These are phyloP conservation scores for Pinctada fucata DNA, from an alignment of 2,888 invertebrate genomes.

Conservation along the genomic window DNA sequence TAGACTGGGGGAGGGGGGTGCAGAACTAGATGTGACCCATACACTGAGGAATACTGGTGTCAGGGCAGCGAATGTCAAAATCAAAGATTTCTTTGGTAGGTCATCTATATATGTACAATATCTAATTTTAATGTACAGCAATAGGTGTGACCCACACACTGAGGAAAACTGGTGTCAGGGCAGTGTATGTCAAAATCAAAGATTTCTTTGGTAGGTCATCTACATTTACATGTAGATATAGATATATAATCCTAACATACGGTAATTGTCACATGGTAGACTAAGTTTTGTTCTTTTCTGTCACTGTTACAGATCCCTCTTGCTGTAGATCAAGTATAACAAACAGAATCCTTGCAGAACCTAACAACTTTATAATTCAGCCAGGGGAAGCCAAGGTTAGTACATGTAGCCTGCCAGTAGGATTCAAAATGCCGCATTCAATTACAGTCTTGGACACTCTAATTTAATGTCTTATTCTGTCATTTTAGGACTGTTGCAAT, in stretches of 20 bases:
- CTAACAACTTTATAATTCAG: slow-evolving; percentile 48
- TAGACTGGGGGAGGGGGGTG: too few relatives aligned
- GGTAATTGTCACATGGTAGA: too few relatives aligned
- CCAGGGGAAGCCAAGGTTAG: slow-evolving; percentile 33
- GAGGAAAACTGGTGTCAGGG: slow-evolving; percentile 47
- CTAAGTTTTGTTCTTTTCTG: too few relatives aligned
- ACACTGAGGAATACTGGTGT: slow-evolving; percentile 48
- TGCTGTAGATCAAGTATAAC: slow-evolving; percentile 39
- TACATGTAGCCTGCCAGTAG: neutral
- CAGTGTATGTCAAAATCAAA: slow-evolving; percentile 49
- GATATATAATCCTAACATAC: too few relatives aligned
- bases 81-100: slow-evolving; percentile 49
- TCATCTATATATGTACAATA: too few relatives aligned
- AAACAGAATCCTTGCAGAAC: slow-evolving; percentile 46
- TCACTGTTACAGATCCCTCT: slow-evolving; percentile 42
- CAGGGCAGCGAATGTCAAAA: slow-evolving; percentile 49
- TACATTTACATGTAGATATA: too few relatives aligned
- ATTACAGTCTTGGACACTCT: too few relatives aligned
- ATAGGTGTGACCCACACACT: too few relatives aligned
- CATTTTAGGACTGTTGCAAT: too few relatives aligned
- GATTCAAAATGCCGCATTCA: too few relatives aligned
- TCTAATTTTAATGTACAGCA: too few relatives aligned
- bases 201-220: slow-evolving; percentile 52
- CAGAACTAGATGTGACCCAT: slow-evolving; percentile 35
- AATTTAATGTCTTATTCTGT: too few relatives aligned